These are phyloP conservation scores for Helicorthomorpha holstii DNA, from an alignment of 1,140 invertebrate species.

Conservation along the genomic window DNA sequence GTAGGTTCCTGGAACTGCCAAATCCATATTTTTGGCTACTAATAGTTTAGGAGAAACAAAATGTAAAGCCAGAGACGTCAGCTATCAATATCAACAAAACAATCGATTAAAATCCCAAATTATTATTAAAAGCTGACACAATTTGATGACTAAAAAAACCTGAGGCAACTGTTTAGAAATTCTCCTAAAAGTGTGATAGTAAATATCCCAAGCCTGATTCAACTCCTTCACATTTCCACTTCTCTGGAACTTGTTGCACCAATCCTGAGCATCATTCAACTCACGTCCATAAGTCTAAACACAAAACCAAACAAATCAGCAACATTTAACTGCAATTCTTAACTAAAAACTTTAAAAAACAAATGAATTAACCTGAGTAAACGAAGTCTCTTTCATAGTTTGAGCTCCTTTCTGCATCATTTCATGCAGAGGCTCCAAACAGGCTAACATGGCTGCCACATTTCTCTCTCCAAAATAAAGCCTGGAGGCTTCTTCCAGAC, in stretches of 20 bases:
- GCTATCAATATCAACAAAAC: too few relatives aligned
- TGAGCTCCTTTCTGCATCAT: constrained; percentile 86
- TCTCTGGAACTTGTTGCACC: constrained; percentile 53
- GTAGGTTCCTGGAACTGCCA: constrained; percentile 90
- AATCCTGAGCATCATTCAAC: constrained; percentile 80
- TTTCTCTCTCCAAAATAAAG: constrained; percentile 93
- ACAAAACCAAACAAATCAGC: constrained; percentile 2
- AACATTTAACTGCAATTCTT: background rate
- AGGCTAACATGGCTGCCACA: constrained; percentile 87
- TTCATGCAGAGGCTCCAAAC: constrained; percentile 81
- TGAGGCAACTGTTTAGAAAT: constrained; percentile 88
- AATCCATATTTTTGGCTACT: constrained; percentile 71
- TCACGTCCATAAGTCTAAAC: constrained; percentile 71
- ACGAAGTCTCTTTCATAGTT: constrained; percentile 92
- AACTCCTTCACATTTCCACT: constrained; percentile 74
- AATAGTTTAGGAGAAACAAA: constrained; percentile 88
- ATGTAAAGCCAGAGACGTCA: constrained; percentile 57
- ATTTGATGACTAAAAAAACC: constrained; percentile 38
- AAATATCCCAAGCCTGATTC: constrained; percentile 96
- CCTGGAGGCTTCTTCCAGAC: constrained; percentile 88
- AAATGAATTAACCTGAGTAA: constrained; percentile 49
- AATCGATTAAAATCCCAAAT: constrained; percentile 8
- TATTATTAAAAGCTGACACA: background rate
- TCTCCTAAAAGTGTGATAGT: constrained; percentile 92
- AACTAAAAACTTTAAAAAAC: constrained; percentile 5